These are phyloP conservation scores for Lates japonicus DNA, from an alignment of 2,797 vertebrate species.

Conservation along the genomic window DNA sequence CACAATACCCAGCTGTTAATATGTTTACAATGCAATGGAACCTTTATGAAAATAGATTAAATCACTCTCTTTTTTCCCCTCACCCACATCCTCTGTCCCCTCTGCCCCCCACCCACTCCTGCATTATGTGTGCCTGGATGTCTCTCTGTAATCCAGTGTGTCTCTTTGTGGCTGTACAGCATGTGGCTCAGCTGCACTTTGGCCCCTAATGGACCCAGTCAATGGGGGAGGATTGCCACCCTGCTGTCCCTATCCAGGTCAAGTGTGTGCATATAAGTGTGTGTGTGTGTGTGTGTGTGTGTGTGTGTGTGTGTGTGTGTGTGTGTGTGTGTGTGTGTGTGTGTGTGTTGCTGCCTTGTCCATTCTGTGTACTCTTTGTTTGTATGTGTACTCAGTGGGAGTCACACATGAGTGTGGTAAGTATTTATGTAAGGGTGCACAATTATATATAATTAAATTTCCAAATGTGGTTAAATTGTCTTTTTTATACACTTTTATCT, in stretches of 20 bases:
- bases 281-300: constrained; percentile 15
- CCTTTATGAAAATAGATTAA: constrained; percentile 37
- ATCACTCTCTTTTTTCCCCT: not conserved
- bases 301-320: constrained; percentile 37
- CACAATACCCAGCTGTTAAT: constrained; percentile 11
- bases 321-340: constrained; percentile 35
- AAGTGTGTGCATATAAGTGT: constrained; percentile 58
- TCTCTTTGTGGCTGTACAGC: constrained; percentile 66
- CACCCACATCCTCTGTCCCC: not conserved
- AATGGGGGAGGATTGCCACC: constrained; percentile 55
- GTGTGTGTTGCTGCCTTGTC: constrained; percentile 11
- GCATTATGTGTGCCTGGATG: constrained; percentile 50
- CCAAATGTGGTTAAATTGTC: no score
- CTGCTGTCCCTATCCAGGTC: constrained; percentile 78
- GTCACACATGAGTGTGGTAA: not conserved
- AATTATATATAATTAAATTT: no score
- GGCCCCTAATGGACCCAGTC: constrained; percentile 78
- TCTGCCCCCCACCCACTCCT: constrained; percentile 20
- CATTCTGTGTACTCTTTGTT: constrained; percentile 18
- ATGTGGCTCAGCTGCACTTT: constrained; percentile 71
- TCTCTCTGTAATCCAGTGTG: constrained; percentile 65
- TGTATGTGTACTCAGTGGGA: constrained; percentile 1
- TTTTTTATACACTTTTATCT: no score
- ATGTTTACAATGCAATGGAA: not conserved
- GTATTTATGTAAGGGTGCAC: no score